phyloP scores from a whole-genome alignment of 2,113 vertebrate genomes.

The Pelecanus crispus region DNA sequence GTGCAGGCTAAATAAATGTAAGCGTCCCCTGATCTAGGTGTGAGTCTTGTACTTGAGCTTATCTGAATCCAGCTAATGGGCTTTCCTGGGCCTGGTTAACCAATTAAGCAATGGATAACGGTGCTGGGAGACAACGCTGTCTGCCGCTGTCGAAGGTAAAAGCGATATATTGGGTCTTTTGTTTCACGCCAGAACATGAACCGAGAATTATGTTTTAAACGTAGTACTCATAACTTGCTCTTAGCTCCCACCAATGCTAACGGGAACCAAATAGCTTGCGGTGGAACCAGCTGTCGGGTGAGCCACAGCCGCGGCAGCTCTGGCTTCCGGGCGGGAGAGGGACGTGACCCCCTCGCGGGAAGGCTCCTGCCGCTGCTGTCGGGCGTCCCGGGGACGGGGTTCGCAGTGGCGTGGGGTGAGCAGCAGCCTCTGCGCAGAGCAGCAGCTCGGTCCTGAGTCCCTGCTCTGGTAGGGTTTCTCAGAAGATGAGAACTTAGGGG shows the following conservation, averaged over 20 bases:
- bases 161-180: background rate
- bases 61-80: background rate
- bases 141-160: background rate
- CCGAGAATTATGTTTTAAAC: background rate
- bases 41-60: background rate
- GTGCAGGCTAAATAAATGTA: background rate
- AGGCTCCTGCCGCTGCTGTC: background rate
- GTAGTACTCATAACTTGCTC: background rate
- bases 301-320: background rate
- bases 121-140: background rate
- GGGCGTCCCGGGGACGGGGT: accelerated
- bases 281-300: background rate
- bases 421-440: background rate
- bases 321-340: background rate
- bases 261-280: accelerated
- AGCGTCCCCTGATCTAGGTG: background rate
- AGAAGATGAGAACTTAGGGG: background rate
- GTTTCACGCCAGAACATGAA: accelerated
- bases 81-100: background rate
- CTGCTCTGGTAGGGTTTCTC: background rate
- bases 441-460: background rate
- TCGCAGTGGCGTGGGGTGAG: accelerated
- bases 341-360: background rate
- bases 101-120: background rate
- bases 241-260: background rate